A percentile compares a stretch with the other conserved stretches of the same genome.
phyloP scores from a whole-genome alignment of 2,888 invertebrate species.

The Synanthedon myopaeformis region DNA sequence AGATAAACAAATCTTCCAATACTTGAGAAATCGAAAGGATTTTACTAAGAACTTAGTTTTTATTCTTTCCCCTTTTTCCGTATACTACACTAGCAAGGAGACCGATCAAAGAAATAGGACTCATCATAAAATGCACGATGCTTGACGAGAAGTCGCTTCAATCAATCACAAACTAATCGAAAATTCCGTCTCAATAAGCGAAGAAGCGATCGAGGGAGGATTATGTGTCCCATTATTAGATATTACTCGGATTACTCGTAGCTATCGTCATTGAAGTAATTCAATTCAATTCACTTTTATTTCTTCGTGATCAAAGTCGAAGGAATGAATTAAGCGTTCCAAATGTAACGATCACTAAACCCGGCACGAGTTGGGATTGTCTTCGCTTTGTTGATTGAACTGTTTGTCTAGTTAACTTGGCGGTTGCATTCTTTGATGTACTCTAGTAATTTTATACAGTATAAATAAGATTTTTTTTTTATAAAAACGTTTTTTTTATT shows the following conservation, averaged over 20 bases:
- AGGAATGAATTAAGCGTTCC: slow-evolving; percentile 38
- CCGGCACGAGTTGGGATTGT: slow-evolving; percentile 21
- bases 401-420: neutral
- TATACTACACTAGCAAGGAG: slow-evolving; percentile 26
- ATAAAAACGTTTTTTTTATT: too few relatives aligned
- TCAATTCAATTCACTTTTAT: slow-evolving; percentile 34
- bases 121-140: slow-evolving; percentile 63
- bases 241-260: slow-evolving; percentile 39
- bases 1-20: neutral
- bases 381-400: slow-evolving; percentile 29
- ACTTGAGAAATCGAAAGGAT: neutral
- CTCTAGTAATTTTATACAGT: neutral
- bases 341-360: slow-evolving; percentile 27
- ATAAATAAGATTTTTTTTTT: too few relatives aligned
- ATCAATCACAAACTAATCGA: slow-evolving; percentile 68
- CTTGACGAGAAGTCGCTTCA: slow-evolving; percentile 51
- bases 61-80: slow-evolving; percentile 16
- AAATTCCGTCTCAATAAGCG: slow-evolving; percentile 64
- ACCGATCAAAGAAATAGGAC: slow-evolving; percentile 46
- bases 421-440: neutral
- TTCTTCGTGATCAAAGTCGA: slow-evolving; percentile 30
- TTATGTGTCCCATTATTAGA: slow-evolving; percentile 62
- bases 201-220: slow-evolving; percentile 45
- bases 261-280: slow-evolving; percentile 30
- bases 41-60: slow-evolving; percentile 8